A percentile compares a stretch with the other conserved stretches of the same genome.
These are phyloP conservation scores for Microcaecilia unicolor DNA, from an alignment of 2,797 vertebrate species.

Conservation along the genomic window DNA sequence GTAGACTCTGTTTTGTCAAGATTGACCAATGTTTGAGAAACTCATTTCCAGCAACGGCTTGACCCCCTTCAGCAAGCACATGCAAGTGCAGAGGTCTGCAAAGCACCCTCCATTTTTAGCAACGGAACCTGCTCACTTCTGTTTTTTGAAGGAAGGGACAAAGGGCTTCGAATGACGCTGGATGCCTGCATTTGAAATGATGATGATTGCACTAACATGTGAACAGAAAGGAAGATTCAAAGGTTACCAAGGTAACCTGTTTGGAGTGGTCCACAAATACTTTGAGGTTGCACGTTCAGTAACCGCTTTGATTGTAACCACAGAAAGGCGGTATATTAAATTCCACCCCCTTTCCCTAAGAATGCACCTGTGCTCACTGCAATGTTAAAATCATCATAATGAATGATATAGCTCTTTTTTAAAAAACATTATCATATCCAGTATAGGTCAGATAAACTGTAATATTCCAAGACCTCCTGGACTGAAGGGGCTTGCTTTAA, in stretches of 20 bases:
- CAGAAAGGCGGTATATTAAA: too few relatives aligned
- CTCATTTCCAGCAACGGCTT: neutral
- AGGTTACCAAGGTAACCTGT: constrained; percentile 22
- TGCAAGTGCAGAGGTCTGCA: neutral
- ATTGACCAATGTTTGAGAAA: neutral
- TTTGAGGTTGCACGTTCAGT: too few relatives aligned
- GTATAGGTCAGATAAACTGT: too few relatives aligned
- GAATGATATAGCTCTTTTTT: constrained; percentile 5
- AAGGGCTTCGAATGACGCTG: neutral
- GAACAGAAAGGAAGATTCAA: constrained; percentile 7
- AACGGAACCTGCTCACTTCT: neutral
- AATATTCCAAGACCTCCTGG: too few relatives aligned
- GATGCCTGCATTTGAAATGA: constrained; percentile 2
- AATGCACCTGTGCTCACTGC: constrained; percentile 6
- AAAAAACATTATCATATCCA: too few relatives aligned
- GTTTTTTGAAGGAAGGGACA: neutral
- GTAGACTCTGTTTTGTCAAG: constrained; percentile 1
- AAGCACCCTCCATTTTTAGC: neutral
- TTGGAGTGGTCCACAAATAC: constrained; percentile 9
- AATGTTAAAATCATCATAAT: constrained; percentile 5
- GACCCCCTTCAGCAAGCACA: neutral
- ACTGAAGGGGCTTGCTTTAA: too few relatives aligned
- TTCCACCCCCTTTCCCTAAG: too few relatives aligned
- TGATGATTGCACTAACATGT: constrained; percentile 2
- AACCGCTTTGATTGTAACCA: too few relatives aligned